These are phyloP conservation scores for Sapayoa aenigma DNA, from an alignment of 2,113 vertebrate species.

Conservation along the genomic window DNA sequence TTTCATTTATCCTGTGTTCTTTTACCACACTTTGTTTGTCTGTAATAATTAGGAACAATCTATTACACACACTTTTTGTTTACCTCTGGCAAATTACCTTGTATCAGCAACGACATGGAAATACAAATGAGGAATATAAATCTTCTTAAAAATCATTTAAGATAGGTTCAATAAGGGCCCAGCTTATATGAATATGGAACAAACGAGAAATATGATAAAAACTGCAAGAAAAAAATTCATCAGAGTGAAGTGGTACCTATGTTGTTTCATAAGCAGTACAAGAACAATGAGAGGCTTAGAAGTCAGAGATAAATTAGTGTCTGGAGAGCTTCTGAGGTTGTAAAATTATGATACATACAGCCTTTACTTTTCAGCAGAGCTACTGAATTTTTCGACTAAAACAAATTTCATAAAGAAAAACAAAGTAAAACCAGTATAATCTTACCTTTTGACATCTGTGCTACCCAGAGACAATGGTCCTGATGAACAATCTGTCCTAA, in stretches of 20 bases:
- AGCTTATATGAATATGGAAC: background rate
- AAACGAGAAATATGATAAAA: background rate
- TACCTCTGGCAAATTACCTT: background rate
- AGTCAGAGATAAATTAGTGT: background rate
- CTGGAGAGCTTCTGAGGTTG: background rate
- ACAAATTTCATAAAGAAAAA: background rate
- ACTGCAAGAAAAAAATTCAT: background rate
- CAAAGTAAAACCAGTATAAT: background rate
- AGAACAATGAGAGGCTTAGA: background rate
- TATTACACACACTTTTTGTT: background rate
- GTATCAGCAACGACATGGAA: background rate
- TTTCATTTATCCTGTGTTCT: background rate
- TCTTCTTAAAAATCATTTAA: conserved; percentile 1
- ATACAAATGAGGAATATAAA: conserved; percentile 11
- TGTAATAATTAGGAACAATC: background rate
- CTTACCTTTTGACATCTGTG: background rate
- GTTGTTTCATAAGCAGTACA: background rate
- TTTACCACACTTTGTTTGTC: background rate
- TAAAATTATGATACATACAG: background rate
- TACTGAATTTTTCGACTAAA: background rate
- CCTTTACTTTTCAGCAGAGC: background rate
- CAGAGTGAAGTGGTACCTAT: background rate
- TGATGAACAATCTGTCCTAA: background rate
- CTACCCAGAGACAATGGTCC: background rate
- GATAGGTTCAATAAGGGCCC: background rate